phyloP scores from a whole-genome alignment of 2,113 vertebrate genomes.

The human (Homo sapiens) region DNA sequence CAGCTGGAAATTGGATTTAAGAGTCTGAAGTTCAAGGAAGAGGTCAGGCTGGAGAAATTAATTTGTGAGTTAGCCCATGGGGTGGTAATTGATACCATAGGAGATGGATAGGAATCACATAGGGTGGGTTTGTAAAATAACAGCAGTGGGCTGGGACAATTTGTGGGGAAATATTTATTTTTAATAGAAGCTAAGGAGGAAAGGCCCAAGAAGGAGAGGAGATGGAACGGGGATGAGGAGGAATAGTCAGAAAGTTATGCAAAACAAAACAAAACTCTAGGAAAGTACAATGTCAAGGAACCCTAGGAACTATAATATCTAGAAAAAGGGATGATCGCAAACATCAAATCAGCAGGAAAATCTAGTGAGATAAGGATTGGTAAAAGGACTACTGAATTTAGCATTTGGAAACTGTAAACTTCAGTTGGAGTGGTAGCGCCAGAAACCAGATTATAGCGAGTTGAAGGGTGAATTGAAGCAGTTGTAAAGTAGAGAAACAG shows the following conservation, averaged over 20 bases:
- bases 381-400: neutral
- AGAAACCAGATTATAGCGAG: neutral
- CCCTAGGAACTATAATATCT: neutral
- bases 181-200: neutral
- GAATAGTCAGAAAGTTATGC: neutral
- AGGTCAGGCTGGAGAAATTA: neutral
- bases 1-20: neutral
- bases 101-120: neutral
- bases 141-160: neutral
- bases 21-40: neutral
- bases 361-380: neutral
- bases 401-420: neutral
- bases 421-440: neutral
- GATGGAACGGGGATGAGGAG: neutral
- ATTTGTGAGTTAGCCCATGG: neutral
- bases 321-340: neutral
- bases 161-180: neutral
- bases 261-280: neutral
- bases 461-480: neutral
- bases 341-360: neutral
- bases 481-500: neutral
- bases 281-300: neutral
- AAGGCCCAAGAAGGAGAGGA: neutral
- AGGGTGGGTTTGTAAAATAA: neutral
- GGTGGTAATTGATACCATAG: neutral